A percentile compares a stretch with the other conserved stretches of the same genome.
These are phyloP conservation scores for Macropodus opercularis DNA, from an alignment of 2,797 vertebrate genomes.

Conservation along the genomic window DNA sequence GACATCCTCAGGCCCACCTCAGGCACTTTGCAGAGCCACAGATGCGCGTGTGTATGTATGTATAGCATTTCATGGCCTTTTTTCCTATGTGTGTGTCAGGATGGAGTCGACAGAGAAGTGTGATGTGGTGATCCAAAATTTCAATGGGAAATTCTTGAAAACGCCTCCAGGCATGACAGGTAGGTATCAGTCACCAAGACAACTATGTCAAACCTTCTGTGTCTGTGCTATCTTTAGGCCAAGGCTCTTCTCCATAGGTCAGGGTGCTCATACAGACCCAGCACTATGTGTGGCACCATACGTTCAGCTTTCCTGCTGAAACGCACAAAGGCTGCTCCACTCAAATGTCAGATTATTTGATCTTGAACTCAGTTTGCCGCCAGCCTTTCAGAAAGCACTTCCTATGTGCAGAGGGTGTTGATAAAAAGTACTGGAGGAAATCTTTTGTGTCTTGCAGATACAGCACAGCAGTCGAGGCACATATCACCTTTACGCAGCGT, in stretches of 20 bases:
- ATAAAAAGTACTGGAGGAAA: constrained; percentile 1
- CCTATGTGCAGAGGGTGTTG: background rate
- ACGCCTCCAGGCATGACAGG: constrained; percentile 97
- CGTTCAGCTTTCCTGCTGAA: background rate
- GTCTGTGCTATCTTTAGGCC: constrained; percentile 1
- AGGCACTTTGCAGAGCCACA: constrained; percentile 35
- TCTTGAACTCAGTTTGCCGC: background rate
- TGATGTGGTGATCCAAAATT: constrained; percentile 98
- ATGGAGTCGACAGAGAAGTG: constrained; percentile 99
- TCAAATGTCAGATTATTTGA: constrained; percentile 17
- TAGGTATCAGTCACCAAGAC: constrained; percentile 71
- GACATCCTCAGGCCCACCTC: constrained; percentile 24
- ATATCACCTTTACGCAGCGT: background rate
- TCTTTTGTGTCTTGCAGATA: constrained; percentile 5
- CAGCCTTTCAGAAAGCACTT: constrained; percentile 5
- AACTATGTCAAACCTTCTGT: background rate
- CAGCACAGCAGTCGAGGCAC: constrained; percentile 8
- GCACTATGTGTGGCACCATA: background rate
- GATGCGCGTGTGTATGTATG: constrained; percentile 31
- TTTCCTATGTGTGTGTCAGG: constrained; percentile 74
- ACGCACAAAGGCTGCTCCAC: background rate
- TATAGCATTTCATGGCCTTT: constrained; percentile 19
- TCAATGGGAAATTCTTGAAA: constrained; percentile 99
- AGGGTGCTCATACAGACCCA: constrained; percentile 6
- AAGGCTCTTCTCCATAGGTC: background rate